Conservation (phyloP, 2,113 vertebrate genomes). For the Calyptomena viridis region DNA sequence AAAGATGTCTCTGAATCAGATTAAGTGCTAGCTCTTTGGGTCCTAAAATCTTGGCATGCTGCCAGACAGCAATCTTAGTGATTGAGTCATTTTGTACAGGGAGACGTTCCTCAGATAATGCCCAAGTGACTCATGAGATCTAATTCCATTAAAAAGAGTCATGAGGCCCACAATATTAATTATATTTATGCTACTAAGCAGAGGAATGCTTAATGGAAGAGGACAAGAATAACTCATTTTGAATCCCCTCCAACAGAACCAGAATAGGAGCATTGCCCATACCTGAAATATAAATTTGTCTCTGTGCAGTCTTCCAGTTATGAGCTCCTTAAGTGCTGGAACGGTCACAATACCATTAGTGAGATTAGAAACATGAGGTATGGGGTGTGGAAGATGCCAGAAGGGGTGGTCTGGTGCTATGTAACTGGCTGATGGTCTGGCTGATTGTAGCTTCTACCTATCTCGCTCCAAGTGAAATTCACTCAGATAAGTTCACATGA, state of each 20-base stretch:
- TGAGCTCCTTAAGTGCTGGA: background rate
- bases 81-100: constrained; percentile 78
- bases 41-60: constrained; percentile 68
- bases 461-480: background rate
- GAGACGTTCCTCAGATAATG: constrained; percentile 73
- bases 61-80: constrained; percentile 78
- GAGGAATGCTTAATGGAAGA: constrained; percentile 69
- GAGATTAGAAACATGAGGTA: background rate
- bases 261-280: constrained; percentile 3
- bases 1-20: constrained; percentile 75
- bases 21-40: constrained; percentile 74
- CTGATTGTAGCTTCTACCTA: background rate
- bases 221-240: constrained; percentile 56
- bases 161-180: constrained; percentile 76
- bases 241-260: background rate
- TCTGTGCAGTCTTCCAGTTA: background rate
- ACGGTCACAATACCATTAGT: background rate
- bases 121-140: constrained; percentile 78
- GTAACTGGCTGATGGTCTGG: too few species aligned
- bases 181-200: constrained; percentile 71
- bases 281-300: background rate
- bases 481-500: background rate
- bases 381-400: background rate
- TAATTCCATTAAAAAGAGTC: constrained; percentile 80
- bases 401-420: background rate